Base-by-base conservation (phyloP, 2,888 invertebrate genomes). In the Branchellion lobata region DNA sequence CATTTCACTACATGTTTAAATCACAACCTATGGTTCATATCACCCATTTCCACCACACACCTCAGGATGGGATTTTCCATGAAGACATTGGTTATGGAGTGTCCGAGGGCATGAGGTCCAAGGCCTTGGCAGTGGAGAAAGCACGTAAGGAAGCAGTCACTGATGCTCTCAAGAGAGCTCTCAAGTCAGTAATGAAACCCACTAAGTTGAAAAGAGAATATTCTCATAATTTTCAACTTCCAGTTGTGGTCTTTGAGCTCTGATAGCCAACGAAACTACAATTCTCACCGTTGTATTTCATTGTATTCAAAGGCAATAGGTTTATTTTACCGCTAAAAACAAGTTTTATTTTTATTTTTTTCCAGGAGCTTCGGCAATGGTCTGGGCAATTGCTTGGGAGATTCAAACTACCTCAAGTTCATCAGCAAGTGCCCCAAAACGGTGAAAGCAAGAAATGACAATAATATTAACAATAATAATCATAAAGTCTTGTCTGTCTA, bases 11-110 rank as follows among this genome's bases (percentile, higher is more conserved):
- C n/a, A n/a, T n/a, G n/a, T n/a, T n/a, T n/a, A n/a, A n/a, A n/a
- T n/a, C n/a, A n/a, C n/a, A n/a, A n/a, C n/a, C n/a, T n/a, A n/a
- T n/a, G n/a, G n/a, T n/a, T n/a, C n/a, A n/a, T 57, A 51, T 1
- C 31, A 36, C 21, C 65, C 33, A 57, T 31, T n/a, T 33, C 53
- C 47, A n/a, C n/a, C 18, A 24, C 1, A 18, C 34, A 21, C 11
- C 24, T 0, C 68, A 87, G 86, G 87, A 88, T 85, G 88, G 88
- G 51, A 85, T 85, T 18, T 87, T 84, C 79, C 88, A 88, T 84
- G 88, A 88, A 83, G 88, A 88, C 82, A 85, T 88, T 65, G 88
- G 88, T 11, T 88, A 88, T 84, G 88, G 88, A n/a, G 87, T 87
- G 0, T 86, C 86, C 83, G 88, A 88, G 83, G 88, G 88, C 21